A percentile compares a stretch with the other conserved stretches of the same genome.
Conservation (phyloP, 1,140 invertebrate species). For the Lasioglossum baleicum region DNA sequence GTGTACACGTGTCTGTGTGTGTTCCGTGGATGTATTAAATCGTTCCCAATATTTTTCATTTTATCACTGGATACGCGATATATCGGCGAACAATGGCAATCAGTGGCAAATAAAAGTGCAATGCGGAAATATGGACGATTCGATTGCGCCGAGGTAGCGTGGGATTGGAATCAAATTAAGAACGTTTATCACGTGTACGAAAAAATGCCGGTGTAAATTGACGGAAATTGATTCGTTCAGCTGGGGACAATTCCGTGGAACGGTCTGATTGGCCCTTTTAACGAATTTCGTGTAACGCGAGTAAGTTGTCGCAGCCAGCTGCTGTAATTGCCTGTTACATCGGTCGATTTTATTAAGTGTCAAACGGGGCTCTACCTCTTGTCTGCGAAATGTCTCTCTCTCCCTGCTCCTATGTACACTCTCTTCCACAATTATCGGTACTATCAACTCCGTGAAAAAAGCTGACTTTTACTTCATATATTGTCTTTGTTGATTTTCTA, state of each 20-base stretch:
- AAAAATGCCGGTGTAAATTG: constrained; percentile 48
- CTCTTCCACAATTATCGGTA: not conserved
- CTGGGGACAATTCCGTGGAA: constrained; percentile 31
- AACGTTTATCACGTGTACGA: constrained; percentile 8
- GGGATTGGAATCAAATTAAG: constrained; percentile 36
- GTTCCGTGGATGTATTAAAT: not conserved
- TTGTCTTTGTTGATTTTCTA: too few species aligned
- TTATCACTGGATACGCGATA: not conserved
- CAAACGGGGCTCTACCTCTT: constrained; percentile 30
- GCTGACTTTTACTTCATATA: too few species aligned
- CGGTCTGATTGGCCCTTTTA: constrained; percentile 50
- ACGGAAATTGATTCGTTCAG: constrained; percentile 52
- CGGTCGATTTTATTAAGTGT: constrained; percentile 41
- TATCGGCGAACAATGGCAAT: not conserved
- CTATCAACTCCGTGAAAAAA: too few species aligned
- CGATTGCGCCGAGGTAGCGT: not conserved
- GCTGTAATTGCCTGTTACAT: constrained; percentile 64
- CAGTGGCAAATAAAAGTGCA: constrained; percentile 27
- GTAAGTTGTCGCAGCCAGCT: constrained; percentile 55
- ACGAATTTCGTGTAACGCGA: constrained; percentile 44
- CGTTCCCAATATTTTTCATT: not conserved
- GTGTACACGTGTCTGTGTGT: too few species aligned
- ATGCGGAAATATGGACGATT: not conserved
- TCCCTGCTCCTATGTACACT: not conserved
- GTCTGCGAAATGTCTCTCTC: constrained; percentile 26